Evolutionary conservation across 2,888 invertebrate genomes (phyloP).

Genomic region (Sussaba pulchella): DNA sequence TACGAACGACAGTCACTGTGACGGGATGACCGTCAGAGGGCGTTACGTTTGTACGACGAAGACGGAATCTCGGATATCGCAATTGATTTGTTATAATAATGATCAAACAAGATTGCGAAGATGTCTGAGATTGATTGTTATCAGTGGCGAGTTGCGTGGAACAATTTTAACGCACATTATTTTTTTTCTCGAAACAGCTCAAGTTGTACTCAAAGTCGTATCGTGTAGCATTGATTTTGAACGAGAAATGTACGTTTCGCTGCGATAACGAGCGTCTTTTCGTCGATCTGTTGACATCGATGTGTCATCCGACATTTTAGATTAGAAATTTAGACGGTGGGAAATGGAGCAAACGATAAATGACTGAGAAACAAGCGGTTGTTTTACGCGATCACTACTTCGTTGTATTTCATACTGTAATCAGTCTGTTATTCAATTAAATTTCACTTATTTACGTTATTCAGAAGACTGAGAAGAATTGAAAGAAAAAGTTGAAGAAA

Average conservation of each 20-base stretch:
- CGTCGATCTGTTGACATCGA: not conserved
- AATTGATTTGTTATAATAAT: conserved; percentile 47
- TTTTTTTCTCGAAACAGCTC: not conserved
- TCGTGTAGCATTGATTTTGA: not conserved
- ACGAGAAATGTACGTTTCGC: not conserved
- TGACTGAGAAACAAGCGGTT: conserved; percentile 49
- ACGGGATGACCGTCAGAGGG: not conserved
- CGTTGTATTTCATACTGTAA: too few relatives aligned
- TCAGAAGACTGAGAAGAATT: too few relatives aligned
- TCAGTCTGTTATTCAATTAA: too few relatives aligned
- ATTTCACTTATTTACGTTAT: too few relatives aligned
- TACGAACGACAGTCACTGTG: conserved; percentile 46
- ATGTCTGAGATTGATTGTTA: conserved; percentile 30
- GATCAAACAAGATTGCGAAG: conserved; percentile 22
- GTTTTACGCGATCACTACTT: too few relatives aligned
- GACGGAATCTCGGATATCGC: conserved; percentile 28
- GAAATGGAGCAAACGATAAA: not conserved
- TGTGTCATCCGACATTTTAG: too few relatives aligned
- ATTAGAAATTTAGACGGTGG: too few relatives aligned
- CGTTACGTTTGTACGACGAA: not conserved
- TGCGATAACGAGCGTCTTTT: not conserved
- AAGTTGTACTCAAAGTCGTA: not conserved
- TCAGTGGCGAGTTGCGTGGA: conserved; percentile 21
- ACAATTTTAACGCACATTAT: not conserved
- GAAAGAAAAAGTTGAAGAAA: too few relatives aligned